Evolutionary conservation across 2,797 vertebrate genomes (phyloP).

Genomic region (Ficedula albicollis): DNA sequence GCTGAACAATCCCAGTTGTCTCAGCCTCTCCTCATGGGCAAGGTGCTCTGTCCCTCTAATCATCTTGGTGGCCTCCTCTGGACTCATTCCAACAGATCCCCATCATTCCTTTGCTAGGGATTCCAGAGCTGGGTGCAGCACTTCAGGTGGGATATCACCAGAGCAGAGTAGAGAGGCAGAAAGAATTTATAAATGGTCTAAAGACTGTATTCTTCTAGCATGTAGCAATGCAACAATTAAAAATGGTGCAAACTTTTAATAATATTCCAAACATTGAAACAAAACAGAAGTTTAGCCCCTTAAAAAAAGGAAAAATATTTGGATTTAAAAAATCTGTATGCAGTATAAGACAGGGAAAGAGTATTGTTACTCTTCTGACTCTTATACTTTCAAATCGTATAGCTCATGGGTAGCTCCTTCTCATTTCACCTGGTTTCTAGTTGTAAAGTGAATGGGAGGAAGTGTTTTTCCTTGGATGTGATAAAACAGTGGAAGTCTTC

Average conservation of each 20-base stretch:
- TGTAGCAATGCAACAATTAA: not conserved
- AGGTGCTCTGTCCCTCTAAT: not conserved
- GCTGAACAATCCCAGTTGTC: not conserved
- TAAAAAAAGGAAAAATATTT: constrained; percentile 15
- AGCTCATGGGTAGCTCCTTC: constrained; percentile 10
- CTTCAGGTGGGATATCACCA: not conserved
- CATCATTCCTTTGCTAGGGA: not conserved
- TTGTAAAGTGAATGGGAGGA: not conserved
- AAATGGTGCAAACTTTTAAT: not conserved
- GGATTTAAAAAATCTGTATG: not conserved
- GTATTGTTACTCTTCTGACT: constrained; percentile 14
- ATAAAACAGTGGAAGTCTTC: not conserved
- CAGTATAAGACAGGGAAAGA: not conserved
- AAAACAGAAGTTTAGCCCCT: not conserved
- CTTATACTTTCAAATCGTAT: constrained; percentile 32
- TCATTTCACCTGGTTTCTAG: constrained; percentile 29
- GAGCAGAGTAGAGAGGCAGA: not conserved
- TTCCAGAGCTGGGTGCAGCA: not conserved
- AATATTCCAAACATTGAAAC: not conserved
- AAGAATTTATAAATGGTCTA: not conserved
- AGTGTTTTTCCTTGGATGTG: not conserved
- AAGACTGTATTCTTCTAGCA: not conserved
- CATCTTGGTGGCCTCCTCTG: not conserved
- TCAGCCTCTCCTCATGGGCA: not conserved
- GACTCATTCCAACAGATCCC: not conserved